Conservation (phyloP, 2,113 vertebrate genomes). For the Brienomyrus longianalis region DNA sequence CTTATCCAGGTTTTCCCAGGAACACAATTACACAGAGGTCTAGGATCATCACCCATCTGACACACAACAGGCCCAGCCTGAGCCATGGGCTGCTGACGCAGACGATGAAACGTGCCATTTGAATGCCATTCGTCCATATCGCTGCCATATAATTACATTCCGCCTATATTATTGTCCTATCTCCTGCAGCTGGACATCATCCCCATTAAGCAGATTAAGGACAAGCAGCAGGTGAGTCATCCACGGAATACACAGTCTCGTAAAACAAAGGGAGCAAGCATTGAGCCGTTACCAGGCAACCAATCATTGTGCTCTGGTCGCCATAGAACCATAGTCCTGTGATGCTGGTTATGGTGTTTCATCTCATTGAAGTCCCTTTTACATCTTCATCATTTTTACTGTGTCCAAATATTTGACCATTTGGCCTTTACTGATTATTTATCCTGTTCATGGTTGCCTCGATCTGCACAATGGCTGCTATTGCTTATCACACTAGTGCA, state of each 20-base stretch:
- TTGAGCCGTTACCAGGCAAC: conserved; percentile 53
- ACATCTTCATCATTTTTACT: background rate
- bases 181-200: conserved; percentile 23
- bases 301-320: conserved; percentile 31
- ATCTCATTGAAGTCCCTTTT: background rate
- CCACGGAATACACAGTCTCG: conserved; percentile 13
- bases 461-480: background rate
- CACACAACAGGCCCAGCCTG: background rate
- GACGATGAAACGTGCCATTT: background rate
- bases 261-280: conserved; percentile 18
- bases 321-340: conserved; percentile 25
- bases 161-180: background rate
- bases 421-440: background rate
- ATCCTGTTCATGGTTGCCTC: background rate
- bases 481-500: background rate
- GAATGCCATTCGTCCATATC: background rate
- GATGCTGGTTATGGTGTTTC: background rate
- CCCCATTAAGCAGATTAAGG: conserved; percentile 32
- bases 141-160: background rate
- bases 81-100: background rate
- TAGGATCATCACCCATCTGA: background rate
- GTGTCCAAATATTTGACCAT: background rate
- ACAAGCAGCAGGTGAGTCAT: conserved; percentile 47
- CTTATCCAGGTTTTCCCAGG: conserved; percentile 5
- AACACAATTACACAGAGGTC: background rate